phyloP scores from a whole-genome alignment of 2,888 invertebrate species.

The Conchocele bisecta region DNA sequence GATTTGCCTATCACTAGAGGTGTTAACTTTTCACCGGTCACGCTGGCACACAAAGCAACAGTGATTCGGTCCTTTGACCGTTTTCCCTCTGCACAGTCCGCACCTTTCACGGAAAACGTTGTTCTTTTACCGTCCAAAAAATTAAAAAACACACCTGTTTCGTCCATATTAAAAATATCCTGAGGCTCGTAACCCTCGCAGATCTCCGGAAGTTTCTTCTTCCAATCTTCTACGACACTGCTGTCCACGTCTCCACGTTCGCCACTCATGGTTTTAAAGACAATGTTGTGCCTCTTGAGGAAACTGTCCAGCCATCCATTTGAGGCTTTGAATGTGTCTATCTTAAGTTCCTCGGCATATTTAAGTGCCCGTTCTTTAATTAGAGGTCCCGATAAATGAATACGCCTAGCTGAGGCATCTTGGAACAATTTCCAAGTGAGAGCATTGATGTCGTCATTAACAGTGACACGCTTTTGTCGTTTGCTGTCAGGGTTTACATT shows the following conservation, averaged over 20 bases:
- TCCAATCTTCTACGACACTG: conserved; percentile 27
- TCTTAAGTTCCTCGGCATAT: not conserved
- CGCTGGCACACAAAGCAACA: conserved; percentile 14
- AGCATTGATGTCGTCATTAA: conserved; percentile 42
- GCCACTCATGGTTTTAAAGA: conserved; percentile 36
- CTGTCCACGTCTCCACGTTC: conserved; percentile 36
- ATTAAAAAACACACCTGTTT: conserved; percentile 38
- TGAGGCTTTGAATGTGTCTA: conserved; percentile 17
- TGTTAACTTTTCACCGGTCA: conserved; percentile 28
- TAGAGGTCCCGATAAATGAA: conserved; percentile 1
- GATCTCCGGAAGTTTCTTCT: conserved; percentile 19
- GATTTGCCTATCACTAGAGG: conserved; percentile 50
- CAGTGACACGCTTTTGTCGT: conserved; percentile 12
- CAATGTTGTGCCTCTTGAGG: conserved; percentile 26
- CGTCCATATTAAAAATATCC: conserved; percentile 38
- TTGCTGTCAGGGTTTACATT: conserved; percentile 31
- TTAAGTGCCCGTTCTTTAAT: not conserved
- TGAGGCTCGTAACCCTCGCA: conserved; percentile 41
- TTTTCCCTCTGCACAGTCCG: conserved; percentile 30
- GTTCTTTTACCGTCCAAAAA: conserved; percentile 1
- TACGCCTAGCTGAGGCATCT: conserved; percentile 17
- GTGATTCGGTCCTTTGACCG: conserved; percentile 16
- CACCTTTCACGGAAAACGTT: conserved; percentile 11
- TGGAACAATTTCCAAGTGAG: conserved; percentile 36
- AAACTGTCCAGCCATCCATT: conserved; percentile 41